Evolutionary conservation across 1,140 invertebrate genomes (phyloP), one percentile per base, ranked within the genome.

Genomic region (Drosophila pseudoananassae): DNA sequence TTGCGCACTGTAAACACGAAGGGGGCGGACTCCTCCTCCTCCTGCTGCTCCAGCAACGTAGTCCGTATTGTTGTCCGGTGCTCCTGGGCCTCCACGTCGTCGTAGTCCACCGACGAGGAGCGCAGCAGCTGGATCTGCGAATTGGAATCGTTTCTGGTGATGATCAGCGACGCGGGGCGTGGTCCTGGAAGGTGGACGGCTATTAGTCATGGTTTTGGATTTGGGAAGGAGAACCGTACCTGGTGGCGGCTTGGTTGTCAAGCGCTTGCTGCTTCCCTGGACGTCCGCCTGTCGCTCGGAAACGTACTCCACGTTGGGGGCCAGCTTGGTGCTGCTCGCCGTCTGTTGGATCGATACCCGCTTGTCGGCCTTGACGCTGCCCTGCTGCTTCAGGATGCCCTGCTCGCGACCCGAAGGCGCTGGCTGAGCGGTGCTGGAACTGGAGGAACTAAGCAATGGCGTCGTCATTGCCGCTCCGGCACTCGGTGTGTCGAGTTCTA

Each of bases 1-100:
- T 91, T 91, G 27, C 89, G 89, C 70, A 81, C 90, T 46, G 90
- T 91, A 74, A 91, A 92, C 29, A 91, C 91, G 38, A 92, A 80
- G 2, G 91, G 91, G n/a, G 90, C 78, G 17, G 91, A 91, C 64
- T 92, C 91, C 84, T 92, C 91, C 58, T 92, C 91, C 40, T 92
- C 91, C 36, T 90, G 91, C 49, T 91, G 83, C 29, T 92, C 91
- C 7, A 89, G 49, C 12, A 87, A 23, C 2, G 82, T 82, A 25
- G 75, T 76, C 12, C 78, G 64, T 49, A 84, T 90, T 33, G 80
- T 68, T 7, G 72, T 58, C 46, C 77, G 59, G 43, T 80, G 76
- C 51, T 84, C 74, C 69, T 91, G 91, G 1, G 87, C 78, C 75
- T 91, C 90, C 31, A 91, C 81, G 50, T 91, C 88, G 14, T 92